phyloP scores from a whole-genome alignment of 2,797 vertebrate species.

The Propithecus perrieri region DNA sequence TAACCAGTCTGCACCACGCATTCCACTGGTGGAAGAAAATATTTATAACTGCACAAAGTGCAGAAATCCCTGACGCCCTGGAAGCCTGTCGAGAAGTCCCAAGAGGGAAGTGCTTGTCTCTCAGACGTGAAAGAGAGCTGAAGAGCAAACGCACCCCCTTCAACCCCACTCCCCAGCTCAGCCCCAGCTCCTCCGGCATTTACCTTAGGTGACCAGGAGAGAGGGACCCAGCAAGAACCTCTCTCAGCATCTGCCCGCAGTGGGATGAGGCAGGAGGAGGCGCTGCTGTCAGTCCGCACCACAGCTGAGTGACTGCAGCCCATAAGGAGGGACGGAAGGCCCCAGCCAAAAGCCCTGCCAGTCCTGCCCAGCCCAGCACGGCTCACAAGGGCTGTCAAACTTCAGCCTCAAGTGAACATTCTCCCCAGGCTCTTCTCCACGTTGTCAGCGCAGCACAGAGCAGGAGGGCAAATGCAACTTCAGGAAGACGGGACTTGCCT shows the following conservation, averaged over 20 bases:
- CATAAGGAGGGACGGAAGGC: background rate
- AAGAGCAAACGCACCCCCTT: background rate
- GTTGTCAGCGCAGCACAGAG: accelerated
- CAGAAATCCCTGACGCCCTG: background rate
- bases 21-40: background rate
- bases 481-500: background rate
- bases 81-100: background rate
- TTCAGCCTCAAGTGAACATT: background rate
- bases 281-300: background rate
- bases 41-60: background rate
- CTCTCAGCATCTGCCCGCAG: background rate
- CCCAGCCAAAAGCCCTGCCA: background rate
- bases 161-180: background rate
- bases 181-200: background rate
- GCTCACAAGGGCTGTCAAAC: background rate
- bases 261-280: constrained; percentile 32
- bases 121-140: background rate
- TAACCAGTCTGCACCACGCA: too few relatives aligned
- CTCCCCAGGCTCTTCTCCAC: background rate
- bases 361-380: background rate
- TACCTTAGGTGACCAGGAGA: constrained; percentile 39
- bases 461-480: background rate
- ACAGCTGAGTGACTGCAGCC: constrained; percentile 43
- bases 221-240: background rate
- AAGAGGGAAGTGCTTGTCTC: background rate